These are phyloP conservation scores for Gephyroberyx darwinii DNA, from an alignment of 2,797 vertebrate genomes.

Conservation along the genomic window DNA sequence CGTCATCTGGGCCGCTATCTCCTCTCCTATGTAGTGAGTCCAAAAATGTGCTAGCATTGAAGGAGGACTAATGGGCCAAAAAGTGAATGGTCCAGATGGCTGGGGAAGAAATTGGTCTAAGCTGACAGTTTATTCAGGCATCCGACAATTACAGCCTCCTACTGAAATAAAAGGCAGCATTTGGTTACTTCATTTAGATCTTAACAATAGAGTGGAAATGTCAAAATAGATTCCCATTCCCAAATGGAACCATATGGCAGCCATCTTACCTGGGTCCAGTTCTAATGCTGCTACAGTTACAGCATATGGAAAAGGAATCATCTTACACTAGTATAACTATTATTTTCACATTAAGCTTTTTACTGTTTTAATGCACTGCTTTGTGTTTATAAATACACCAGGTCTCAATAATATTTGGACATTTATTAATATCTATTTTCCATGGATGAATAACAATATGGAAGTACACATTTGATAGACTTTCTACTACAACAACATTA, in stretches of 20 bases:
- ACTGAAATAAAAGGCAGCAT: slow-evolving; percentile 72
- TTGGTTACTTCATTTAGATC: slow-evolving; percentile 69
- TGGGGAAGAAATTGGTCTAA: slow-evolving; percentile 74
- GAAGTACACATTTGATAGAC: too few relatives aligned
- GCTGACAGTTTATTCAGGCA: slow-evolving; percentile 79
- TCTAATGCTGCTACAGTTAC: slow-evolving; percentile 24
- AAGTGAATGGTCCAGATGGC: slow-evolving; percentile 74
- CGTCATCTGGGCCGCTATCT: slow-evolving; percentile 79
- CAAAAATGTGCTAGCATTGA: slow-evolving; percentile 80
- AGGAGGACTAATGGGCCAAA: slow-evolving; percentile 78
- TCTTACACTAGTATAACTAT: slow-evolving; percentile 2
- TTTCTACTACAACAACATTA: too few relatives aligned
- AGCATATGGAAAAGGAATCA: slow-evolving; percentile 28
- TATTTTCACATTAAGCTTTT: not conserved
- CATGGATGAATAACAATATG: too few relatives aligned
- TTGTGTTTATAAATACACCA: not conserved
- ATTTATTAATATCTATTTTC: not conserved
- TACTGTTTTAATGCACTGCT: not conserved
- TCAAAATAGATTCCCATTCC: slow-evolving; percentile 63
- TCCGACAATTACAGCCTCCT: slow-evolving; percentile 73
- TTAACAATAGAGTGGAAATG: slow-evolving; percentile 64
- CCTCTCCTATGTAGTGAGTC: slow-evolving; percentile 77
- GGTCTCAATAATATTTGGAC: not conserved
- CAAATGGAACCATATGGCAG: slow-evolving; percentile 56
- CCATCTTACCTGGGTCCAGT: slow-evolving; percentile 43